Base-by-base conservation (phyloP, 2,888 invertebrate species). In the Ganaspis brasiliensis region DNA sequence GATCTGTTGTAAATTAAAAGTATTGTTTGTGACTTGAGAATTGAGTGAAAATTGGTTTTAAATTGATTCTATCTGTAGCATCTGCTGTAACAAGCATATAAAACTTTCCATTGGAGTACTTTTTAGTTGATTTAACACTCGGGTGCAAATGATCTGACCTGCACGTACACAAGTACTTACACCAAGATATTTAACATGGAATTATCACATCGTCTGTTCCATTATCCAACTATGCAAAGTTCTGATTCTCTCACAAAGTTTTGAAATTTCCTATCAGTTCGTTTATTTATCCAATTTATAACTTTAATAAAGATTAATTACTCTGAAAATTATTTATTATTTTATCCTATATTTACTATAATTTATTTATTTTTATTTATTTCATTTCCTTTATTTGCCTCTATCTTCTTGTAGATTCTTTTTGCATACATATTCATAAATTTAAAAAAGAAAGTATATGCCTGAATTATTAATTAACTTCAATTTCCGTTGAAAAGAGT, bases 31-130 rank as follows among this genome's bases (percentile, higher is more conserved):
- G n/a, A 67, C 14, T 45, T 12, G 14, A 37, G 16, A 6, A 63
- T 63, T 37, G 24, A 63, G 5, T 19, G 61, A 61, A 37, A 61
- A 61, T 61, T 37, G 61, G 61, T 21, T 63, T 63, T 40, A 8
- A 21, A 63, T 63, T 63, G 52, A 52, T 19, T 52, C 52, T 9
- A 63, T 37, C 12, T 63, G 63, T 63, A 40, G 37, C 63, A 63
- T 37, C 21, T 63, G 40, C 21, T 37, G 40, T n/a, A 21, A 63
- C 12, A 14, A 63, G 63, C 40, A 21, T 12, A 40, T 40, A 40
- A 63, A 63, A 63, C 37, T 40, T 63, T 63, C 63, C 37, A 21
- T 21, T 40, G 63, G 19, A 40, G 21, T 37, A 14, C 63, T 40
- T 63, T 40, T 63, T 52, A 63, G 63, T 63, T 40, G 12, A 63